These are phyloP conservation scores for Saccopteryx leptura DNA, from an alignment of 2,113 vertebrate genomes.

Conservation along the genomic window DNA sequence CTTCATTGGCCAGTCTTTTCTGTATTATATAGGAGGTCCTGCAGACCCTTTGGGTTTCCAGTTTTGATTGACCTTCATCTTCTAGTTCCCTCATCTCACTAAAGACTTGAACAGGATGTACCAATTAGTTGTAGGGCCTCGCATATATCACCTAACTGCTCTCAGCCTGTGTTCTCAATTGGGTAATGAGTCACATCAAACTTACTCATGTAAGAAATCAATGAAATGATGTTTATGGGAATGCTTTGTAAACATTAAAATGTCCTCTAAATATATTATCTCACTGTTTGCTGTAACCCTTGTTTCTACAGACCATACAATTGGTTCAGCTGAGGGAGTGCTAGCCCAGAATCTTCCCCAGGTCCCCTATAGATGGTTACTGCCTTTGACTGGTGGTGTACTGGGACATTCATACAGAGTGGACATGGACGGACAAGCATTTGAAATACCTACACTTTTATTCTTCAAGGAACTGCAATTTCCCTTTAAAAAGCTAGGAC, in stretches of 20 bases:
- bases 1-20: background rate
- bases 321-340: background rate
- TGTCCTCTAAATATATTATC: background rate
- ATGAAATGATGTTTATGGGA: background rate
- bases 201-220: background rate
- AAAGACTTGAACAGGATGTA: background rate
- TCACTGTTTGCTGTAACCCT: background rate
- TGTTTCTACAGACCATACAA: background rate
- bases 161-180: background rate
- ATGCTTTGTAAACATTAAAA: conserved; percentile 13
- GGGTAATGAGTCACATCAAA: background rate
- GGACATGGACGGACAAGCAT: background rate
- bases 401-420: background rate
- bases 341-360: background rate
- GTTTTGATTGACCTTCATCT: conserved; percentile 3
- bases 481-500: background rate
- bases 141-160: background rate
- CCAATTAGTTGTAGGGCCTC: background rate
- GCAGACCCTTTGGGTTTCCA: background rate
- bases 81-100: background rate
- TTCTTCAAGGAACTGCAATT: background rate
- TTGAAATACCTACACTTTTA: background rate
- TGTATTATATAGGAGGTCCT: background rate
- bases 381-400: background rate
- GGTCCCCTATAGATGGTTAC: background rate